Percentiles rank a stretch among this genome's conserved stretches.
These are phyloP conservation scores for Momotus momota DNA, from an alignment of 2,797 vertebrate species.

Conservation along the genomic window DNA sequence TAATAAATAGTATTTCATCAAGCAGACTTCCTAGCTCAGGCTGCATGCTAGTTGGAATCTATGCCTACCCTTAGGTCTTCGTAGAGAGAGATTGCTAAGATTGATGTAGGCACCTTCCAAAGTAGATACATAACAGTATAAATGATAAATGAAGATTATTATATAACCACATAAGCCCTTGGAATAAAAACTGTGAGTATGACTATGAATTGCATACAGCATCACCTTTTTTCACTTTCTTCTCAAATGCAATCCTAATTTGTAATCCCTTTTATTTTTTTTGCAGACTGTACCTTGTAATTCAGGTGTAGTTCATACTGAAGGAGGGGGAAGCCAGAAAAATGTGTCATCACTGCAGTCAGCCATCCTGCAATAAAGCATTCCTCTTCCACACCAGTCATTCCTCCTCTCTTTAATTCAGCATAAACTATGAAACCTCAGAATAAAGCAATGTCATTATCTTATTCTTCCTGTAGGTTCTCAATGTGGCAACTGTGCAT, in stretches of 20 bases:
- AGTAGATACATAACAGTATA: background rate
- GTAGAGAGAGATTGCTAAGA: background rate
- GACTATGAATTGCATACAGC: background rate
- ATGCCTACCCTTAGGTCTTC: background rate
- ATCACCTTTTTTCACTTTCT: background rate
- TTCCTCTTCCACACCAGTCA: background rate
- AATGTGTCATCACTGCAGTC: background rate
- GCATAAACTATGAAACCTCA: background rate
- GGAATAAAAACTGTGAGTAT: background rate
- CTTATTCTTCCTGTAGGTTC: background rate
- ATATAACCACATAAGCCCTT: background rate
- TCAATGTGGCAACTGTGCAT: fast-evolving
- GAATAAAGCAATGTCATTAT: background rate
- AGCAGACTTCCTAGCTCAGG: background rate
- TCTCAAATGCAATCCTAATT: background rate
- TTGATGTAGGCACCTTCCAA: background rate
- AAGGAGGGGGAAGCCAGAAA: background rate
- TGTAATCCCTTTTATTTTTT: background rate
- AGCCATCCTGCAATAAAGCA: background rate
- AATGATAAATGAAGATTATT: background rate
- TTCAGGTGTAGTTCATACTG: background rate
- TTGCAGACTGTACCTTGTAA: background rate
- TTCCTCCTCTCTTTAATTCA: background rate
- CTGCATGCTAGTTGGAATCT: background rate
- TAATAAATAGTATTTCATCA: background rate